These are phyloP conservation scores for Trachelipus rathkii DNA, from an alignment of 1,140 invertebrate species.

Conservation along the genomic window DNA sequence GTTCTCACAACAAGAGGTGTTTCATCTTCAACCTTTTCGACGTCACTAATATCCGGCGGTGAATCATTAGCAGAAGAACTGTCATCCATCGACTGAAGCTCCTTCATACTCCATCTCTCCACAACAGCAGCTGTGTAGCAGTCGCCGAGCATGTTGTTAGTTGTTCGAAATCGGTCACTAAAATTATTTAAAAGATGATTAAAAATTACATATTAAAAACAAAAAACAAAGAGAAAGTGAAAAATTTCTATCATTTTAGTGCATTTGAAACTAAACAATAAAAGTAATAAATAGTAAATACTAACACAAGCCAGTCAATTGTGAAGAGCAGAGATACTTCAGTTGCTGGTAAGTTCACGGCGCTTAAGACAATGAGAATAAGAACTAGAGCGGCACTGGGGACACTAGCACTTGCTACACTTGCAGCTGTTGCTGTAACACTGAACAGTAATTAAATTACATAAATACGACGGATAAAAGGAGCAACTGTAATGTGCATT, in stretches of 20 bases:
- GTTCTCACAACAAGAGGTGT: constrained; percentile 3
- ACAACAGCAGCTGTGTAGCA: constrained; percentile 81
- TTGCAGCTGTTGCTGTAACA: constrained; percentile 83
- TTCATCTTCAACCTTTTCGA: constrained; percentile 8
- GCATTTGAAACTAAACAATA: too few species aligned
- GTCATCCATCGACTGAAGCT: constrained; percentile 62
- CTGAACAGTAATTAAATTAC: constrained; percentile 51
- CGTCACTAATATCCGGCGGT: neutral
- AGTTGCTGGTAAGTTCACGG: constrained; percentile 73
- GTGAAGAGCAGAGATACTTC: constrained; percentile 80
- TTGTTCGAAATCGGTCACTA: constrained; percentile 73
- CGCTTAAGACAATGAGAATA: constrained; percentile 75
- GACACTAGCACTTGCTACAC: constrained; percentile 86
- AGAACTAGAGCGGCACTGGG: constrained; percentile 87
- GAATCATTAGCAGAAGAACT: neutral
- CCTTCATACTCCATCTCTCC: constrained; percentile 74
- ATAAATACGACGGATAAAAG: too few species aligned
- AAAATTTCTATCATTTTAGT: too few species aligned
- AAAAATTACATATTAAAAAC: too few species aligned
- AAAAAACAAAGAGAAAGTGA: too few species aligned
- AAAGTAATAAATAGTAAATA: constrained; percentile 48
- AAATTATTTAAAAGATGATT: constrained; percentile 32
- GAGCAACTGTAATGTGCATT: too few species aligned
- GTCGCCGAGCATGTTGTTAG: constrained; percentile 83
- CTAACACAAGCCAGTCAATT: constrained; percentile 88